Base-by-base conservation (phyloP, 2,888 invertebrate species). In the Acrobasis consociella region DNA sequence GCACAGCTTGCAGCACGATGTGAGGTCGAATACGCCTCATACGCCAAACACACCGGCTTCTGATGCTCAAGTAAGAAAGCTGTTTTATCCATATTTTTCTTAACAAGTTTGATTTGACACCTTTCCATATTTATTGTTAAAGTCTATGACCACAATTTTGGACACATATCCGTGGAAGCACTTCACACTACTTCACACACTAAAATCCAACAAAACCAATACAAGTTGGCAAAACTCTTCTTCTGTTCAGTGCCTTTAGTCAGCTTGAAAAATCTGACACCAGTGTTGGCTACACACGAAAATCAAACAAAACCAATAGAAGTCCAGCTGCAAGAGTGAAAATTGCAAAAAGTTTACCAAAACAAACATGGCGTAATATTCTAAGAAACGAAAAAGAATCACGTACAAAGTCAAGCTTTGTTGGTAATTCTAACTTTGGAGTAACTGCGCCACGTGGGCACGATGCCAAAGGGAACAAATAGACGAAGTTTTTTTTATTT, bases 11-110 rank as follows among this genome's bases (percentile, higher is more conserved):
- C 87, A 88, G 51, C 73, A 82, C 13, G 93, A 92, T 55, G 71
- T 75, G 62, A 89, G 87, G 64, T 80, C 87, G 8, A 80, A 79
- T 56, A 83, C 87, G 9, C 85, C 84, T 3, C 88, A 88, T 60
- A 89, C 89, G 49, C 86, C 91, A 0, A 85, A 82, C 67, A 89
- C 91, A 5, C 89, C 90, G 10, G 85, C 85, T 39, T 90, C 88
- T 61, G 91, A 92, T 80, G 86, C 81, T 65, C 89, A 91, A 82
- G 91, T 91, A 55, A 51, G 17, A 52, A 46, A 5, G 31, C 5
- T 31, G 7, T 31, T 31, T 31, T 31, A 0, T 31, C 2, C 0
- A 31, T 31, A 31, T 31, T 22, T 22, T 3, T 22, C 5, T 3
- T 5, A 22, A 5, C 5, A 22, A 3, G 5, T 31, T 31, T 31